Evolutionary conservation across 1,140 invertebrate genomes (phyloP).

Genomic region (Gryllus bimaculatus): DNA sequence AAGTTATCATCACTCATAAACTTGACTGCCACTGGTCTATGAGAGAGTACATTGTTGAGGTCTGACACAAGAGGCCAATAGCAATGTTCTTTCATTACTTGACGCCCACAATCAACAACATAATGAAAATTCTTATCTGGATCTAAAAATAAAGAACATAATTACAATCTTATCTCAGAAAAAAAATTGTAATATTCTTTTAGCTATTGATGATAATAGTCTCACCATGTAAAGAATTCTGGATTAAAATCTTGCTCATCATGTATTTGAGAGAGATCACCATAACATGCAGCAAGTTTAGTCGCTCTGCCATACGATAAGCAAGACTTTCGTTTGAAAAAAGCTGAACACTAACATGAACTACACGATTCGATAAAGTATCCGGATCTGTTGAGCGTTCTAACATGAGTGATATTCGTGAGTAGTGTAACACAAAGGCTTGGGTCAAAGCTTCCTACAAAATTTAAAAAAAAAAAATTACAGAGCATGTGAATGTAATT

Average conservation of each 20-base stretch:
- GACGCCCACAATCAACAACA: conserved; percentile 85
- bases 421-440: conserved; percentile 93
- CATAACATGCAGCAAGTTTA: conserved; percentile 87
- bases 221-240: conserved; percentile 74
- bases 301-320: conserved; percentile 77
- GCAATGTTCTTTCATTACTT: conserved; percentile 94
- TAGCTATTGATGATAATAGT: conserved; percentile 12
- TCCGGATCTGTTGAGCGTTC: conserved; percentile 78
- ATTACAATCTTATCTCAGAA: neutral
- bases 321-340: conserved; percentile 91
- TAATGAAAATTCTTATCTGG: conserved; percentile 70
- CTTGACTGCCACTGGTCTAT: conserved; percentile 76
- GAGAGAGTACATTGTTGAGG: conserved; percentile 93
- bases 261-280: conserved; percentile 86
- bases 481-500: neutral
- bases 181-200: too few relatives aligned
- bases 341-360: conserved; percentile 92
- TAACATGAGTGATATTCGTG: conserved; percentile 82
- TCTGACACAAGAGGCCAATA: conserved; percentile 97
- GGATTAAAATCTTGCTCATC: conserved; percentile 84
- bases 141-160: conserved; percentile 42
- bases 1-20: conserved; percentile 81
- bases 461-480: neutral
- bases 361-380: conserved; percentile 86
- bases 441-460: conserved; percentile 78